These are phyloP conservation scores for Cephus runcator DNA, from an alignment of 2,888 invertebrate species.

Conservation along the genomic window DNA sequence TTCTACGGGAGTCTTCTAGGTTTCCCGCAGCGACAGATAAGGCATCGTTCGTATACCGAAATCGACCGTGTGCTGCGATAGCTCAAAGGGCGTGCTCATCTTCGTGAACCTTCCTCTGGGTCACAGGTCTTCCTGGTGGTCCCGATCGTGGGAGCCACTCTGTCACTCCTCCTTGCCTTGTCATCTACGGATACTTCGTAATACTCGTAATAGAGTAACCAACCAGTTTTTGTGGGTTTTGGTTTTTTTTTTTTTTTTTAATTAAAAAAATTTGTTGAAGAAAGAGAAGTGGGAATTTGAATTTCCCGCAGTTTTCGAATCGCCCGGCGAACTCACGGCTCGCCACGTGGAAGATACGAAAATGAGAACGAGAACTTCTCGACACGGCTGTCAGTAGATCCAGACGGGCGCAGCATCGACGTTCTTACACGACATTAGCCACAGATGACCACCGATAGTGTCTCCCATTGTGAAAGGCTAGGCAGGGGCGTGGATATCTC, in stretches of 20 bases:
- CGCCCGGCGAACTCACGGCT: not conserved
- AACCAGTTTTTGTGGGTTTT: not conserved
- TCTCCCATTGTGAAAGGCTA: slow-evolving; percentile 53
- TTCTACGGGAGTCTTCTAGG: slow-evolving; percentile 33
- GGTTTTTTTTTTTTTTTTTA: too few relatives aligned
- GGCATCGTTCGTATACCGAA: slow-evolving; percentile 33
- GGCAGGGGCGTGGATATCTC: slow-evolving; percentile 49
- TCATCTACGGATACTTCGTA: slow-evolving; percentile 9
- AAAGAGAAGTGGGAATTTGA: not conserved
- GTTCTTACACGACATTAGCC: slow-evolving; percentile 60
- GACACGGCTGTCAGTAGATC: slow-evolving; percentile 46
- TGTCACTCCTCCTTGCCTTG: slow-evolving; percentile 20
- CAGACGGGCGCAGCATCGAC: slow-evolving; percentile 39
- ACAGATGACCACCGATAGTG: slow-evolving; percentile 57
- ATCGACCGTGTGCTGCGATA: slow-evolving; percentile 46
- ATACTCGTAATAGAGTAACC: not conserved
- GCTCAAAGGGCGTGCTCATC: slow-evolving; percentile 35
- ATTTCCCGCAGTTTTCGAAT: not conserved
- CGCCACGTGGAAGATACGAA: not conserved
- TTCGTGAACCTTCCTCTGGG: slow-evolving; percentile 37
- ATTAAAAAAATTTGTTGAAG: not conserved
- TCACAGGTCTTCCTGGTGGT: slow-evolving; percentile 30
- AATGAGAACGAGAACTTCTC: slow-evolving; percentile 7
- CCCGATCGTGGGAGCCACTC: slow-evolving; percentile 35
- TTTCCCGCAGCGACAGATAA: slow-evolving; percentile 45